Conservation (phyloP, 2,113 vertebrate genomes). For the Promerops cafer region DNA sequence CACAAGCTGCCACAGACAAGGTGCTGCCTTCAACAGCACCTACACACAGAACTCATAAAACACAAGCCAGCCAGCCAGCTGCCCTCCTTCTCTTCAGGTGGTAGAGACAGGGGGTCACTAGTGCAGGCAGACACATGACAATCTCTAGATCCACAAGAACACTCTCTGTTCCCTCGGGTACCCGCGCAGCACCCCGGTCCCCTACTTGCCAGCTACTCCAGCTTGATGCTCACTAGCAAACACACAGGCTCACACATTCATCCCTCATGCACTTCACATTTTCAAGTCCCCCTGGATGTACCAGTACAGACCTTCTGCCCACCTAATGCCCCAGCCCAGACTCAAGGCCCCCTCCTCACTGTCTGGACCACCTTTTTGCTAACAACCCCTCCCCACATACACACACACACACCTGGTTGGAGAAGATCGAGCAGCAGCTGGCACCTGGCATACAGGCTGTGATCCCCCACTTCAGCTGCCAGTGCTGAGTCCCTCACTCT, state of each 20-base stretch:
- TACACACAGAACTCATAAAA: neutral
- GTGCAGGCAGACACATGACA: neutral
- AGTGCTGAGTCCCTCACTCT: neutral
- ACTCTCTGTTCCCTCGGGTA: rapidly evolving
- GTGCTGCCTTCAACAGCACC: neutral
- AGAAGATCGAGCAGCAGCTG: neutral
- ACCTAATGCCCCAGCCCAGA: neutral
- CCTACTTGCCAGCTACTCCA: neutral
- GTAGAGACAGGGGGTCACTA: neutral
- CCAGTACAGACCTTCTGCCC: neutral
- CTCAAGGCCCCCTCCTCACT: rapidly evolving
- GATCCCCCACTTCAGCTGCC: rapidly evolving
- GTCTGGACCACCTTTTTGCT: neutral
- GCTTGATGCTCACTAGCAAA: neutral
- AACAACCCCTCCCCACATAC: neutral
- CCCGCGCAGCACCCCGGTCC: neutral
- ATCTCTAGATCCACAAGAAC: neutral
- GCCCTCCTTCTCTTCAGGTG: neutral
- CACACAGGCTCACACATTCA: neutral
- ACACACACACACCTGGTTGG: rapidly evolving
- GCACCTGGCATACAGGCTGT: neutral
- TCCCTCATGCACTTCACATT: neutral
- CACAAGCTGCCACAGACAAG: neutral
- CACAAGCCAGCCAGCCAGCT: neutral
- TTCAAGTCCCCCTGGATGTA: neutral